Evolutionary conservation across 1,140 invertebrate genomes (phyloP), one percentile per base, ranked within the genome.

Genomic region (Procambarus clarkii): DNA sequence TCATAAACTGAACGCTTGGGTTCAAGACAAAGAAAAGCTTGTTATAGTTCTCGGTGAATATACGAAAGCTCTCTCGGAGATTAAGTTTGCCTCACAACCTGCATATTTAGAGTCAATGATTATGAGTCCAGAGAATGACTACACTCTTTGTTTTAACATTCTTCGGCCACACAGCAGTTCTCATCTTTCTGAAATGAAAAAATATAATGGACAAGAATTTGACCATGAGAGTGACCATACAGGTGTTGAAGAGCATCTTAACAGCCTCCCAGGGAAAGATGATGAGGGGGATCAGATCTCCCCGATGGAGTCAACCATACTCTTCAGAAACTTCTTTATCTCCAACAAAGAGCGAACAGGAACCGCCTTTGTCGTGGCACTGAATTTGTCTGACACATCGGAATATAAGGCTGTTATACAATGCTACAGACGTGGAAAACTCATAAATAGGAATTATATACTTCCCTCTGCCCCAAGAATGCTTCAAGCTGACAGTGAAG

Each of bases 361-460:
- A 58, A 44, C 58, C 13, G 54, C 46, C 11, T 87, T 87, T 79
- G 50, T 64, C 18, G 24, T 87, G 4, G 15, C 50, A 7, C n/a
- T 58, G 44, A 76, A 87, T 15, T 58, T 76, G 60, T 78, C 46
- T n/a, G 45, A 60, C 8, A 24, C 74, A 15, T 18, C 60, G 8
- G 24, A 54, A 78, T 60, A 60, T 78, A 0, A 44, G 24, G 85
- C 85, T 60, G 5, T 11, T 2, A 60, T 87, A 13, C 48, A 34
- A n/a, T 87, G 24, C 24, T 87, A 87, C 54, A 87, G 77, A n/a
- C 13, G 77, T 60, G 85, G 85, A 9, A n/a, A 34, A 34, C 74
- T 48, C 5, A n/a, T 87, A 15, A 34, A 13, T 60, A 9, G 44
- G 13, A 48, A 77, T 60, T 87, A 87, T 79, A 24, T 60, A 79